A percentile compares a stretch with the other conserved stretches of the same genome.
Evolutionary conservation across 1,140 invertebrate species (phyloP).

Genomic region (Oedothorax gibbosus): DNA sequence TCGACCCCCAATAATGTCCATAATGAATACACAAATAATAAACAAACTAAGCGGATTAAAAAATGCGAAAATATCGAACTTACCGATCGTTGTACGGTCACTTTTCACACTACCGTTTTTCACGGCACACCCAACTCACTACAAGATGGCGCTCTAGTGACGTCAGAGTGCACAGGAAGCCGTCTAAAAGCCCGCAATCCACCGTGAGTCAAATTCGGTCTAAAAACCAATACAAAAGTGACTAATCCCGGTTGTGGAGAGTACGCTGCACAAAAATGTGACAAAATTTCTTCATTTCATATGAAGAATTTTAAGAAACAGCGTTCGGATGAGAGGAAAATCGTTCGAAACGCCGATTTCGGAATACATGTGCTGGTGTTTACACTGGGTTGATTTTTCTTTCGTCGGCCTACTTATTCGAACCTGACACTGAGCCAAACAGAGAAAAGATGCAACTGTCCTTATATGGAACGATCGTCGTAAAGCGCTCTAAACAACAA

Average conservation of each 20-base stretch:
- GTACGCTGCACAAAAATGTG: too few relatives aligned
- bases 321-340: neutral
- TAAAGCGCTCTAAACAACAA: slow-evolving; percentile 31
- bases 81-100: slow-evolving; percentile 48
- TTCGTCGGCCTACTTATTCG: slow-evolving; percentile 47
- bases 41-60: neutral
- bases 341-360: neutral
- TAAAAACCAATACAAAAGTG: slow-evolving; percentile 31
- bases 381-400: slow-evolving; percentile 19
- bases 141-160: slow-evolving; percentile 60
- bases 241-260: neutral
- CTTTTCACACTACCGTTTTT: slow-evolving; percentile 51
- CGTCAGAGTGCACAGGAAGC: slow-evolving; percentile 57
- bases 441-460: slow-evolving; percentile 37
- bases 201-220: slow-evolving; percentile 27
- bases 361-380: slow-evolving; percentile 55
- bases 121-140: slow-evolving; percentile 54
- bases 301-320: neutral
- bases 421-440: slow-evolving; percentile 50
- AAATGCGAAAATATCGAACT: slow-evolving; percentile 38
- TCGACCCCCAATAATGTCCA: neutral
- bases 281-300: neutral
- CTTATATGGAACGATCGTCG: slow-evolving; percentile 47
- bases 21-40: neutral
- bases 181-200: slow-evolving; percentile 55